Evolutionary conservation across 2,797 vertebrate species (phyloP).

Genomic region (Hybognathus amarus): DNA sequence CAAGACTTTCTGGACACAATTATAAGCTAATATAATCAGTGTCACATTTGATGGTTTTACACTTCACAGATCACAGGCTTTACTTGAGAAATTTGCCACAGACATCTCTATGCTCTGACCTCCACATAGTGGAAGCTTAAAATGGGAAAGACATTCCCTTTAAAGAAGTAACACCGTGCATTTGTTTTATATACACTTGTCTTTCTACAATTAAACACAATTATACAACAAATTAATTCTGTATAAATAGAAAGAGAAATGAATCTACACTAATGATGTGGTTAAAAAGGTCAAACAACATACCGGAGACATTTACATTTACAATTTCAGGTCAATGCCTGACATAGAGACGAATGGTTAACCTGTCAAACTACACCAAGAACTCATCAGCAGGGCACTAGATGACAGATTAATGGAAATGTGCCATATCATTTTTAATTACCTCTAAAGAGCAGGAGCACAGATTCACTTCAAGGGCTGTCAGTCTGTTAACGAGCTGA

Average conservation of each 20-base stretch:
- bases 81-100: conserved; percentile 15
- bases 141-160: not conserved
- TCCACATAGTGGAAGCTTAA: not conserved
- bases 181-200: not conserved
- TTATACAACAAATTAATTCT: not conserved
- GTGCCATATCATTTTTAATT: conserved; percentile 79
- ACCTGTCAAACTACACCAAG: conserved; percentile 70
- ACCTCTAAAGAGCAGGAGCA: conserved; percentile 65
- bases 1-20: conserved; percentile 18
- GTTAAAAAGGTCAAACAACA: conserved; percentile 7
- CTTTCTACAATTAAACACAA: not conserved
- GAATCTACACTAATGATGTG: not conserved
- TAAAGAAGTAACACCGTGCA: not conserved
- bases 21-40: conserved; percentile 32
- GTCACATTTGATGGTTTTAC: conserved; percentile 26
- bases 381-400: conserved; percentile 71
- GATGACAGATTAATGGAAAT: conserved; percentile 75
- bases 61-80: conserved; percentile 16
- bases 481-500: conserved; percentile 61
- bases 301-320: conserved; percentile 67
- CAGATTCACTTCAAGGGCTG: conserved; percentile 66
- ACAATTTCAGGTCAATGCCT: conserved; percentile 69
- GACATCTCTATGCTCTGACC: not conserved
- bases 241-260: not conserved
- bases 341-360: conserved; percentile 76